These are phyloP conservation scores for Temnothorax curvispinosus DNA, from an alignment of 1,140 invertebrate species.

Conservation along the genomic window DNA sequence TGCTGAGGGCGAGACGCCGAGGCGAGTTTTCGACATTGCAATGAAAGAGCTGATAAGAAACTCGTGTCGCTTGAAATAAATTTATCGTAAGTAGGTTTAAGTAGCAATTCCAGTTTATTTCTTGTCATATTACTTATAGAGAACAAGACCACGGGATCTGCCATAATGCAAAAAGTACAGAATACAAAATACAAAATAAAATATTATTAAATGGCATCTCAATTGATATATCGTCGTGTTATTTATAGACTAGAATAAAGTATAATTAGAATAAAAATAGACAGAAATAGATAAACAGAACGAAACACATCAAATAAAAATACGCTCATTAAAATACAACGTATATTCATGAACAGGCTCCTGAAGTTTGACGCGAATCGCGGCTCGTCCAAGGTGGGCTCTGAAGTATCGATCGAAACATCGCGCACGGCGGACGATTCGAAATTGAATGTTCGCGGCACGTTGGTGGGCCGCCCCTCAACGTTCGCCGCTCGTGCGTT, in stretches of 20 bases:
- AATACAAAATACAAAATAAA: background rate
- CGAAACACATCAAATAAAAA: background rate
- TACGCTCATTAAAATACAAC: background rate
- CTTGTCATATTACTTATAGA: background rate
- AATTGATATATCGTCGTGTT: too few relatives aligned
- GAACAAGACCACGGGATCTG: background rate
- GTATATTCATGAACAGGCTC: background rate
- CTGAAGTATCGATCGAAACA: conserved; percentile 19
- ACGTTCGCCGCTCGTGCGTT: conserved; percentile 36
- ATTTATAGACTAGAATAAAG: background rate
- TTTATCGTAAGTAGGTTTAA: background rate
- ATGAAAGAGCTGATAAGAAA: background rate
- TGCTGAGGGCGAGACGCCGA: background rate
- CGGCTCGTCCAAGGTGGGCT: background rate
- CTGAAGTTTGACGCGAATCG: background rate
- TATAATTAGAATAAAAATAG: background rate
- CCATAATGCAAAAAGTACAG: background rate
- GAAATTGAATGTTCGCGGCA: conserved; percentile 24
- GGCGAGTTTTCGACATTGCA: background rate
- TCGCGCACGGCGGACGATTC: background rate
- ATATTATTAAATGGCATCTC: too few relatives aligned
- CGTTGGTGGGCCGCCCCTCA: background rate
- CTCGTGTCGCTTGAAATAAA: background rate
- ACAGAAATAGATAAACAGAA: background rate
- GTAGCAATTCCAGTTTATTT: background rate